Base-by-base conservation (phyloP, 2,888 invertebrate species). In the Serripes groenlandicus region DNA sequence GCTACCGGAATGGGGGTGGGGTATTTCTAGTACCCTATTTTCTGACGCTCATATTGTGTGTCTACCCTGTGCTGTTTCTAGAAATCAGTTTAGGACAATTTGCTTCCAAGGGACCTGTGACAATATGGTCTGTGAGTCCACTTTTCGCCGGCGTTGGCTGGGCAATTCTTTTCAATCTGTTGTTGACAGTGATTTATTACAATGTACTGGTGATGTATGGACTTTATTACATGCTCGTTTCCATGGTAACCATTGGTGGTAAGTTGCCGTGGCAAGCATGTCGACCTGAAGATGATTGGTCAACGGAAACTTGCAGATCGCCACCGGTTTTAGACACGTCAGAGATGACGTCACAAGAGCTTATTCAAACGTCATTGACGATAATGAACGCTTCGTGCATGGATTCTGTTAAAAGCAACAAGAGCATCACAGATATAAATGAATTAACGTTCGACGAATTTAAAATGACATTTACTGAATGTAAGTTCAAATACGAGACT, bases 171-270 rank as follows among this genome's bases (percentile, higher is more conserved):
- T 66, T 78, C 35, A 78, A 66, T 28, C 64, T 62, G 23, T 18
- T 70, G 21, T 72, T 78, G 71, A 72, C 78, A 0, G 69, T 60
- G 49, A 75, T 82, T n/a, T 78, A 82, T 58, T 82, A 82, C 72
- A 78, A 69, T 49, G 68, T 78, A 0, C 58, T 82, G 3, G 58
- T 82, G 21, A 78, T 66, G 72, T 75, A 82, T 56, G 42, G 71
- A 3, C 37, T 82, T 11, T 66, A 75, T 42, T 82, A 78, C 42
- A 35, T 78, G 64, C 70, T 78, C 18, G 75, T 78, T 3, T 70
- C 82, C 4, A 72, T 82, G 52, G 82, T 75, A 34, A 78, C 66
- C 30, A 78, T 82, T 23, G 82, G 78, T 21, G 54, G 71, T 32
- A 26, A 32, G 35, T 49, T 78, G 18, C 82, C 82, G 30, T 82